Evolutionary conservation across 2,113 vertebrate genomes (phyloP).

Genomic region (Osmerus eperlanus): DNA sequence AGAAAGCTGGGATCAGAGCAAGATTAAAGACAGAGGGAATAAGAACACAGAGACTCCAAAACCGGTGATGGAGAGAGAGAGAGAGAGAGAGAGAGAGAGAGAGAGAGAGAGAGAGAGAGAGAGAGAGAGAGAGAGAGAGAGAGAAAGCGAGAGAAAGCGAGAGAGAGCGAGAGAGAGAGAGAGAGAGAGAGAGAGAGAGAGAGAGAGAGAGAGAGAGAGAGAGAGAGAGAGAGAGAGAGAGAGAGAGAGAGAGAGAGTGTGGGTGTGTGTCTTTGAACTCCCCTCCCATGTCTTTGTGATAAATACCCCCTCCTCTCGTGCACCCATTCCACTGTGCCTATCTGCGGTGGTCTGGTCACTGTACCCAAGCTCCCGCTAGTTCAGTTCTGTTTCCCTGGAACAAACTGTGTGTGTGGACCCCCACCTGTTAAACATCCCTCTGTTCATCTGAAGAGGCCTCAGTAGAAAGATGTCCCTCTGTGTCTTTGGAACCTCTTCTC

Average conservation of each 20-base stretch:
- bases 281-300: constrained; percentile 13
- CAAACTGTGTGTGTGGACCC: constrained; percentile 12
- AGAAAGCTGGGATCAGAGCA: constrained; percentile 19
- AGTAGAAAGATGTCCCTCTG: constrained; percentile 51
- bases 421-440: constrained; percentile 26
- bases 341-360: constrained; percentile 23
- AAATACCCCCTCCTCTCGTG: constrained; percentile 23
- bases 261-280: constrained; percentile 26
- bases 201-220: too few relatives aligned
- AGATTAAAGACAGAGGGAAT: constrained; percentile 40
- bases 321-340: constrained; percentile 29
- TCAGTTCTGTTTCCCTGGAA: constrained; percentile 26
- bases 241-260: neutral
- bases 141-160: too few relatives aligned
- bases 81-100: too few relatives aligned
- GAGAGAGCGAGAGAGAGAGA: too few relatives aligned
- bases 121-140: constrained; percentile 6
- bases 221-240: neutral
- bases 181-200: too few relatives aligned
- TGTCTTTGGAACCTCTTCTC: constrained; percentile 39
- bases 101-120: too few relatives aligned
- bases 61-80: constrained; percentile 9
- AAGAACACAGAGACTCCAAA: too few relatives aligned
- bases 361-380: constrained; percentile 30
- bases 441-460: constrained; percentile 44